phyloP scores from a whole-genome alignment of 2,113 vertebrate species.

The Pycnonotus jocosus region DNA sequence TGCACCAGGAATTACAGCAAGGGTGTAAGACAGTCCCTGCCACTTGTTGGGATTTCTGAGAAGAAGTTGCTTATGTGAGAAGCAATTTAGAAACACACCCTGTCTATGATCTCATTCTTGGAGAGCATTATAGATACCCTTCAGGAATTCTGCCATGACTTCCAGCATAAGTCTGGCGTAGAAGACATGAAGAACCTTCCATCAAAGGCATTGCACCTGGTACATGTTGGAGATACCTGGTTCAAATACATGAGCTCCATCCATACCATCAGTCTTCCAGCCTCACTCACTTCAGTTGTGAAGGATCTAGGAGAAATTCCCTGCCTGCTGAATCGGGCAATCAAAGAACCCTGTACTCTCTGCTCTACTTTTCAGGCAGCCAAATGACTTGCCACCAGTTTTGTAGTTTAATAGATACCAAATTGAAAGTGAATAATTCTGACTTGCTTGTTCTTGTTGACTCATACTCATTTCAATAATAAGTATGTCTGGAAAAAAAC shows the following conservation, averaged over 20 bases:
- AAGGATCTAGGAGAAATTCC: neutral
- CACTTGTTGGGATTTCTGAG: neutral
- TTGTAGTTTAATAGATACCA: neutral
- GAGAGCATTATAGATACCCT: neutral
- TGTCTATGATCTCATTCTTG: neutral
- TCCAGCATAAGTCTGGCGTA: neutral
- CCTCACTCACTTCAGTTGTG: neutral
- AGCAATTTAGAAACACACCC: neutral
- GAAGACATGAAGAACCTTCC: neutral
- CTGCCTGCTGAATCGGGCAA: neutral
- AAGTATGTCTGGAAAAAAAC: neutral
- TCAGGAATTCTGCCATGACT: neutral
- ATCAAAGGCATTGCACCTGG: neutral
- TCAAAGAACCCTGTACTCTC: neutral
- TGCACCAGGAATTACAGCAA: neutral
- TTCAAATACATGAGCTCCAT: neutral
- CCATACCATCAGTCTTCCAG: neutral
- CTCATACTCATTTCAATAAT: neutral
- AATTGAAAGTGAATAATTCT: neutral
- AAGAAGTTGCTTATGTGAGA: neutral
- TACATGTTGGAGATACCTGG: accelerated
- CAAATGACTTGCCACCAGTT: neutral
- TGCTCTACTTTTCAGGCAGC: neutral
- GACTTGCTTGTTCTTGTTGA: neutral
- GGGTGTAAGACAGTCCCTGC: neutral